Percentiles rank a stretch among this genome's conserved stretches.
Conservation (phyloP, 2,113 vertebrate species). For the Verasper variegatus region DNA sequence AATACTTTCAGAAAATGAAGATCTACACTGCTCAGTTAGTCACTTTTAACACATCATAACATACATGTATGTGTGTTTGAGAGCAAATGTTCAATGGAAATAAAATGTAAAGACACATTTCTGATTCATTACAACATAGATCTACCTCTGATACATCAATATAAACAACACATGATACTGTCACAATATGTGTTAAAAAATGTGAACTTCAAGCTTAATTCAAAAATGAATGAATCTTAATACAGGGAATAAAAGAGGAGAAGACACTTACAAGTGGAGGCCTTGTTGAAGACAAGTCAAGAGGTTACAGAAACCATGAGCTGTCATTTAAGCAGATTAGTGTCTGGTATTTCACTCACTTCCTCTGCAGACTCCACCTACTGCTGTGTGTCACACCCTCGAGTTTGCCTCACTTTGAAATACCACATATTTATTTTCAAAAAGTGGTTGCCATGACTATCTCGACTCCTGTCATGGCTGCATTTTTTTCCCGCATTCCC, state of each 20-base stretch:
- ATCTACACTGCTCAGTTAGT: not conserved
- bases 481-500: too few relatives aligned
- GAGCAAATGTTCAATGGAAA: not conserved
- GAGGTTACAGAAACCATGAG: not conserved
- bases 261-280: conserved; percentile 35
- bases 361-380: too few relatives aligned
- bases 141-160: not conserved
- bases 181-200: not conserved
- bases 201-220: too few relatives aligned
- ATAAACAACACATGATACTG: not conserved
- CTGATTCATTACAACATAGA: not conserved
- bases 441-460: too few relatives aligned
- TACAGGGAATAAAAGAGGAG: too few relatives aligned
- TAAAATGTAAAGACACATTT: not conserved
- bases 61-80: not conserved
- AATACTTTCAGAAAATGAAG: not conserved
- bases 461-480: too few relatives aligned
- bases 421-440: too few relatives aligned
- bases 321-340: not conserved
- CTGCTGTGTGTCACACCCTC: too few relatives aligned
- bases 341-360: not conserved
- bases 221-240: too few relatives aligned
- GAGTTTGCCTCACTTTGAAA: too few relatives aligned
- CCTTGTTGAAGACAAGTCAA: not conserved
- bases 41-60: not conserved